Conservation (phyloP, 2,797 vertebrate genomes). For the Threskiornis aethiopicus region DNA sequence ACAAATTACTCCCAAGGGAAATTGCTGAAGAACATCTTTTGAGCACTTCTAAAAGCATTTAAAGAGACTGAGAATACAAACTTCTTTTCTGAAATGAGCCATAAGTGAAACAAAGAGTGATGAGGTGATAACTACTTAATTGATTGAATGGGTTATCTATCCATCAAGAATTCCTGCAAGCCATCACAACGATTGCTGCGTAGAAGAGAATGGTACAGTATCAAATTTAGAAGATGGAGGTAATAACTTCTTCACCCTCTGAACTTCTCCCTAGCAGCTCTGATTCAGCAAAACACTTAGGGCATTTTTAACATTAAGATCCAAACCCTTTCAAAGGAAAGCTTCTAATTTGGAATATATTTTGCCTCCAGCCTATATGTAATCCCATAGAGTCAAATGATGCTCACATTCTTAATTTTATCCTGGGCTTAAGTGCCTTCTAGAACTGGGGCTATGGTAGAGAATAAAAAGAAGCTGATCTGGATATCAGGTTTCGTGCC, state of each 20-base stretch:
- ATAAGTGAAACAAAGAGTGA: conserved; percentile 12
- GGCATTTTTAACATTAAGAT: background rate
- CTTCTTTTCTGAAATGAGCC: background rate
- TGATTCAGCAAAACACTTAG: background rate
- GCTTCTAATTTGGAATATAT: background rate
- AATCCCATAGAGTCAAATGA: background rate
- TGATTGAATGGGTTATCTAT: background rate
- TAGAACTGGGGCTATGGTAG: background rate
- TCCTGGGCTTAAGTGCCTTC: background rate
- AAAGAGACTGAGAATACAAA: conserved; percentile 26
- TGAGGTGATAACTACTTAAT: background rate
- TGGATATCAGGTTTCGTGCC: background rate
- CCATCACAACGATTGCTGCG: background rate
- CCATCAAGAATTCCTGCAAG: background rate
- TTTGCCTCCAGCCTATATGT: background rate
- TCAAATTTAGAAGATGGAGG: background rate
- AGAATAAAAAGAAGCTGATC: background rate
- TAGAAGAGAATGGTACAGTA: background rate
- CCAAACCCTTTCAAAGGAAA: background rate
- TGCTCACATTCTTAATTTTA: background rate
- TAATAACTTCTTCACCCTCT: background rate
- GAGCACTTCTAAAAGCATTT: conserved; percentile 36
- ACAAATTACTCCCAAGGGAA: conserved; percentile 2
- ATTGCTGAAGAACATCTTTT: conserved; percentile 19
- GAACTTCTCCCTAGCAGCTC: background rate